phyloP scores from a whole-genome alignment of 92 coral and sea anemone species.

The Actinernus sp. region DNA sequence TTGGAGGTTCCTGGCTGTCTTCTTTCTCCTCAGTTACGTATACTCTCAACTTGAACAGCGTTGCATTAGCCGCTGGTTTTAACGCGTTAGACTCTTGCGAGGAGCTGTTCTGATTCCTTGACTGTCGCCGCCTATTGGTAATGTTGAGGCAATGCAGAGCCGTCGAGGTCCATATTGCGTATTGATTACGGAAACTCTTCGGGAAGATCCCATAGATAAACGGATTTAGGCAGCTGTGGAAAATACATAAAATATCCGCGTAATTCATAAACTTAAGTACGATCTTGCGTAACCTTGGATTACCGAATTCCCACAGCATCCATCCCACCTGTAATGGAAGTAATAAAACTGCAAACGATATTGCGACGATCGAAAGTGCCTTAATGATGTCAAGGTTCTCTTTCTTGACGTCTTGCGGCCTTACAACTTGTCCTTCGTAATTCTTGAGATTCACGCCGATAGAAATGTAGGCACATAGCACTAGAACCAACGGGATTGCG shows the following conservation, averaged over 20 bases:
- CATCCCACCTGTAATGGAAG: slow-evolving; percentile 38
- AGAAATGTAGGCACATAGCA: slow-evolving; percentile 6
- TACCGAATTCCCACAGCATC: slow-evolving; percentile 41
- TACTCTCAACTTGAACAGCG: too few relatives aligned
- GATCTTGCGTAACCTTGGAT: neutral
- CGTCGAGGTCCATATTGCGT: slow-evolving; percentile 4
- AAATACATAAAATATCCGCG: slow-evolving; percentile 34
- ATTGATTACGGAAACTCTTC: slow-evolving; percentile 60
- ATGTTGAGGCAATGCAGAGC: too few relatives aligned
- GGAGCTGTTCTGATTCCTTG: too few relatives aligned
- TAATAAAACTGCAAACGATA: slow-evolving; percentile 10
- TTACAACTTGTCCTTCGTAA: slow-evolving; percentile 28
- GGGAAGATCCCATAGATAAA: slow-evolving; percentile 68
- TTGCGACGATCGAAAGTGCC: slow-evolving; percentile 12
- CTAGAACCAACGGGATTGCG: slow-evolving; percentile 18
- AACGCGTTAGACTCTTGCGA: too few relatives aligned
- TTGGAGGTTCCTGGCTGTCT: too few relatives aligned
- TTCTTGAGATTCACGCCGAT: slow-evolving; percentile 12
- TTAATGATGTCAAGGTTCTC: slow-evolving; percentile 40
- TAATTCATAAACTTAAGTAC: slow-evolving; percentile 18
- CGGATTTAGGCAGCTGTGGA: slow-evolving; percentile 74
- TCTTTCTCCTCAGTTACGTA: too few relatives aligned
- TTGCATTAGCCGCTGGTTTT: too few relatives aligned
- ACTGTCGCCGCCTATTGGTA: too few relatives aligned
- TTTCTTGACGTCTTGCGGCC: slow-evolving; percentile 3